Evolutionary conservation across 2,888 invertebrate species (phyloP), one percentile per base, ranked within the genome.

Genomic region (Drepana falcataria): DNA sequence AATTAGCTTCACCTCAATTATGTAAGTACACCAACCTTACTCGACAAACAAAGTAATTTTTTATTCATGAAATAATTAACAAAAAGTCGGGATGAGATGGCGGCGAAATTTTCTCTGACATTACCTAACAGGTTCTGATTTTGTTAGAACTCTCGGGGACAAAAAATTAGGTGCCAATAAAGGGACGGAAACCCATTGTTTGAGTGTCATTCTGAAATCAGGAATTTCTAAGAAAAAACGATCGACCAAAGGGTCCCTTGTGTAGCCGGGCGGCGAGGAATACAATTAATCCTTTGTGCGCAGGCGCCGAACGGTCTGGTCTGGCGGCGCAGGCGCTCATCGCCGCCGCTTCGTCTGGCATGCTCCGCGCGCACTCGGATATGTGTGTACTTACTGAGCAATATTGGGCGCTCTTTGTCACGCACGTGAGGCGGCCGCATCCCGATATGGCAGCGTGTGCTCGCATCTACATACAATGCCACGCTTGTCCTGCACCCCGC

Each of bases 161-260:
- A 89, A 91, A 91, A 91, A 90, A 87, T 83, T 79, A 87, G 90
- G 90, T 90, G 90, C 90, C 88, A 91, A 90, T 90, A 89, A 89
- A 91, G 80, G 90, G 88, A 89, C 91, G 91, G 91, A 91, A 91
- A 89, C 83, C 86, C 85, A 87, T 91, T 91, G 89, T 90, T 84
- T 81, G 87, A 76, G 72, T 84, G 85, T 86, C 88, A 83, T 87
- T 87, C 86, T 86, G 79, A 79, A 79, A 87, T 85, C 82, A 83
- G 84, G 90, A 88, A 88, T 87, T 87, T 79, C 68, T 68, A 59
- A 60, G 77, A 84, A 86, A 88, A 83, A 71, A 65, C 75, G 69
- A 73, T 76, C 75, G 80, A 75, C 75, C 77, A 72, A 78, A 80
- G 84, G 84, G 86, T 79, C 79, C 75, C 75, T 84, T 82, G 74